These are phyloP conservation scores for Anadara kagoshimensis DNA, from an alignment of 1,140 invertebrate species.

Conservation along the genomic window DNA sequence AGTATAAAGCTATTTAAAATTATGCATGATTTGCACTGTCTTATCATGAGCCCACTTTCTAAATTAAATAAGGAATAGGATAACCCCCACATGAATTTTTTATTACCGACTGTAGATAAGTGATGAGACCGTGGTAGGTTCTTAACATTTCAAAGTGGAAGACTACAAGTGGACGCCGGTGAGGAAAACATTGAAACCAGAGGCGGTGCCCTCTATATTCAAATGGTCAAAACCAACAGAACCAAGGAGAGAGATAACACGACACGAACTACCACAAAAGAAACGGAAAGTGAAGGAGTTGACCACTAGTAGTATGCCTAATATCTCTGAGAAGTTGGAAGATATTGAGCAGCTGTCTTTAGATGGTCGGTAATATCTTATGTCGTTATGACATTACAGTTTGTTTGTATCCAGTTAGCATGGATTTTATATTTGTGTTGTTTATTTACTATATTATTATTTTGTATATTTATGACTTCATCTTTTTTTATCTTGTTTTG, in stretches of 20 bases:
- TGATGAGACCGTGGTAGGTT: slow-evolving; percentile 15
- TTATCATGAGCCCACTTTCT: neutral
- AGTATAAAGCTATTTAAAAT: neutral
- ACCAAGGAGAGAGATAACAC: neutral
- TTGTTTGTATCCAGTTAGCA: too few species aligned
- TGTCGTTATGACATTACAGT: too few species aligned
- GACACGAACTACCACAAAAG: neutral
- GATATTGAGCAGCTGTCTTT: too few species aligned
- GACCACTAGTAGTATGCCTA: neutral
- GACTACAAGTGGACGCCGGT: slow-evolving; percentile 17
- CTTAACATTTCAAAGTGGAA: slow-evolving; percentile 18
- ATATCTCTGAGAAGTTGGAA: too few species aligned
- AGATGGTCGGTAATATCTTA: too few species aligned
- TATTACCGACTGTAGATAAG: slow-evolving; percentile 11
- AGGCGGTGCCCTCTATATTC: slow-evolving; percentile 19
- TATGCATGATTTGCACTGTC: neutral
- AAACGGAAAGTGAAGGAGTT: neutral
- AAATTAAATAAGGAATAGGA: neutral
- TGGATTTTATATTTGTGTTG: too few species aligned
- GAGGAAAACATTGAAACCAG: slow-evolving; percentile 13
- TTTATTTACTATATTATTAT: too few species aligned
- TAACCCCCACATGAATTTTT: neutral
- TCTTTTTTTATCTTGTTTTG: too few species aligned
- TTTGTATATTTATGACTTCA: too few species aligned
- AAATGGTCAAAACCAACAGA: slow-evolving; percentile 4